phyloP scores from a whole-genome alignment of 2,888 invertebrate species.

The Digitonthophagus gazella region DNA sequence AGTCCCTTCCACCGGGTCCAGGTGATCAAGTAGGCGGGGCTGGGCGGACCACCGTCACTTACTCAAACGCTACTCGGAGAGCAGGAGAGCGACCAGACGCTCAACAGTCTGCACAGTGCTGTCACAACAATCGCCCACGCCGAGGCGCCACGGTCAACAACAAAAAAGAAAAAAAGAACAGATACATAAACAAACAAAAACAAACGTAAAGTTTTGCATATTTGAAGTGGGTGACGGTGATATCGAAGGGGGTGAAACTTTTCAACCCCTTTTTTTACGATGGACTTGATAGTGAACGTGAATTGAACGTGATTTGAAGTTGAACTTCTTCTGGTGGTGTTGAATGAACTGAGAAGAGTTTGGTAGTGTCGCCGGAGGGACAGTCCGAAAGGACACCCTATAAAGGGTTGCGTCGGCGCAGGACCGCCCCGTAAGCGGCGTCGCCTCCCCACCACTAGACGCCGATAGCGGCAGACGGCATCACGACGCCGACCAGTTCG shows the following conservation, averaged over 20 bases:
- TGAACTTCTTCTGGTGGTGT: background rate
- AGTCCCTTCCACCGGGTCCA: constrained; percentile 46
- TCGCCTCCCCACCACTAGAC: constrained; percentile 47
- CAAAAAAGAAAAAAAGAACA: background rate
- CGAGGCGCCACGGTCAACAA: background rate
- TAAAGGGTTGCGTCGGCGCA: constrained; percentile 44
- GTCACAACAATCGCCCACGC: constrained; percentile 40
- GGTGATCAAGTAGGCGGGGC: constrained; percentile 50
- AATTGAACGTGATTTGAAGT: background rate
- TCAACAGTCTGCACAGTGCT: constrained; percentile 37
- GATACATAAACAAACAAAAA: background rate
- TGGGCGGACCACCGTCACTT: constrained; percentile 49
- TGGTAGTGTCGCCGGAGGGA: constrained; percentile 23
- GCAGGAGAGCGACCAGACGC: constrained; percentile 31
- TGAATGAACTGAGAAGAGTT: background rate
- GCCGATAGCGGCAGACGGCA: constrained; percentile 50
- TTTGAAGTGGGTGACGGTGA: no score
- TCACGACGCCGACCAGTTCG: constrained; percentile 51
- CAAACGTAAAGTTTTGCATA: background rate
- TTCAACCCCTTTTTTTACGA: no score
- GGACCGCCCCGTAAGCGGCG: constrained; percentile 44
- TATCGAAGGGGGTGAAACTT: no score
- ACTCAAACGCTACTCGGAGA: constrained; percentile 50
- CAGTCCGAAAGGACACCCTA: constrained; percentile 43
- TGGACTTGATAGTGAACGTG: no score